Evolutionary conservation across 2,113 vertebrate species (phyloP).

Genomic region (Crotophaga sulcirostris): DNA sequence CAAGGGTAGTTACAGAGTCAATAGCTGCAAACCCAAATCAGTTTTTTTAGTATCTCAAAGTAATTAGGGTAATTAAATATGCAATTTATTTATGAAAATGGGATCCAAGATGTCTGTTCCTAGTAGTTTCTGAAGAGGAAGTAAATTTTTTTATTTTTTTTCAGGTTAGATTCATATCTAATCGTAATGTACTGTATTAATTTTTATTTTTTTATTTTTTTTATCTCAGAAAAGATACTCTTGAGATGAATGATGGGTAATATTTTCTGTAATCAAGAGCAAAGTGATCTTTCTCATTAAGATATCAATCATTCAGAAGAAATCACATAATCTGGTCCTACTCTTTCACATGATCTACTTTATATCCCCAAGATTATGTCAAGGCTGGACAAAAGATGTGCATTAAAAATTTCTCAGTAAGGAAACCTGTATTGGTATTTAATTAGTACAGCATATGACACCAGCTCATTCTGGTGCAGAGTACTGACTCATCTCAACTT

Average conservation of each 20-base stretch:
- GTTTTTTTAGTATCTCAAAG: background rate
- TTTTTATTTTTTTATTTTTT: background rate
- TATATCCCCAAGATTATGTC: background rate
- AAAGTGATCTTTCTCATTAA: background rate
- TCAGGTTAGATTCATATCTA: background rate
- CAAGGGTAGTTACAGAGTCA: background rate
- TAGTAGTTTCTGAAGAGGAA: background rate
- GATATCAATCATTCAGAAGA: background rate
- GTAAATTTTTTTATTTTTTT: too few species aligned
- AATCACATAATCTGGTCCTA: background rate
- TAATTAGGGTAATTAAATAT: background rate
- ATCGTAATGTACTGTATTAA: background rate
- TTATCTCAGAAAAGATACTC: background rate
- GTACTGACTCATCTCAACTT: background rate
- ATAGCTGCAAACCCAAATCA: background rate
- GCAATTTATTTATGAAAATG: background rate
- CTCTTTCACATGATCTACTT: fast-evolving
- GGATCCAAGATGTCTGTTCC: background rate
- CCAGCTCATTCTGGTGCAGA: background rate
- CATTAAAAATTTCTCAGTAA: background rate
- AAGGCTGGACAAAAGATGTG: background rate
- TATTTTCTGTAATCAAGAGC: background rate
- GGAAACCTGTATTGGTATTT: background rate
- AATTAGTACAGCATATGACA: background rate
- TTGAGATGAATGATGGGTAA: background rate